phyloP scores from a whole-genome alignment of 1,140 invertebrate genomes.

The Orussus abietinus region DNA sequence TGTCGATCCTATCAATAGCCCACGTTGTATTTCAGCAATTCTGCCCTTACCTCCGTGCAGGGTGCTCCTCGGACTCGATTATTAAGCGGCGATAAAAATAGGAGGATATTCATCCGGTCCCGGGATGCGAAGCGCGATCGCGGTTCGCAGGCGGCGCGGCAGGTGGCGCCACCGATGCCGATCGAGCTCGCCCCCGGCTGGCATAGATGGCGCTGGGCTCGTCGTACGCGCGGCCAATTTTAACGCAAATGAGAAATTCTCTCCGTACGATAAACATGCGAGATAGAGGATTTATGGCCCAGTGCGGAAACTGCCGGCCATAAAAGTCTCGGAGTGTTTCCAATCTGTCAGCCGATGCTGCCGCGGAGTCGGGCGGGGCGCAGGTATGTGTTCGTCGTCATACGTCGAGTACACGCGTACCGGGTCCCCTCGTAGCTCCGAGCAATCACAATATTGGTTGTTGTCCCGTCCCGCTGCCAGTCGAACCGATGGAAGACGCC shows the following conservation, averaged over 20 bases:
- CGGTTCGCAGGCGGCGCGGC: too few relatives aligned
- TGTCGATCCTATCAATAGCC: too few relatives aligned
- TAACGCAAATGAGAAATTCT: slow-evolving; percentile 36
- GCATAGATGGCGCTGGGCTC: too few relatives aligned
- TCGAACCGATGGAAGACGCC: slow-evolving; percentile 7
- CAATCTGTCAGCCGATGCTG: slow-evolving; percentile 33
- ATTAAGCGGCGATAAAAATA: too few relatives aligned
- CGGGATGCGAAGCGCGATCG: too few relatives aligned
- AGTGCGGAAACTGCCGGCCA: slow-evolving; percentile 28
- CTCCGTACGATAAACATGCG: slow-evolving; percentile 27
- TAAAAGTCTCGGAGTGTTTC: slow-evolving; percentile 38
- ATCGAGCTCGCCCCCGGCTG: too few relatives aligned
- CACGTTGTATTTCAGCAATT: too few relatives aligned
- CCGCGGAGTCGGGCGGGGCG: background rate
- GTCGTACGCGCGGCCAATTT: too few relatives aligned
- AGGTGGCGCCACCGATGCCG: too few relatives aligned
- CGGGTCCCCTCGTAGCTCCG: slow-evolving; percentile 10
- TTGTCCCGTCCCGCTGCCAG: slow-evolving; percentile 12
- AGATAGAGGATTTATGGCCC: slow-evolving; percentile 35
- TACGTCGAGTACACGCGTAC: slow-evolving; percentile 16
- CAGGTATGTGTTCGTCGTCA: slow-evolving; percentile 5
- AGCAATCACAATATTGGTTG: slow-evolving; percentile 31
- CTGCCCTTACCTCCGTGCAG: too few relatives aligned
- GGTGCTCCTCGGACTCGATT: too few relatives aligned
- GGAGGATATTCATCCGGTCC: too few relatives aligned